Base-by-base conservation (phyloP, 1,140 invertebrate genomes). In the Anoplophora glabripennis region DNA sequence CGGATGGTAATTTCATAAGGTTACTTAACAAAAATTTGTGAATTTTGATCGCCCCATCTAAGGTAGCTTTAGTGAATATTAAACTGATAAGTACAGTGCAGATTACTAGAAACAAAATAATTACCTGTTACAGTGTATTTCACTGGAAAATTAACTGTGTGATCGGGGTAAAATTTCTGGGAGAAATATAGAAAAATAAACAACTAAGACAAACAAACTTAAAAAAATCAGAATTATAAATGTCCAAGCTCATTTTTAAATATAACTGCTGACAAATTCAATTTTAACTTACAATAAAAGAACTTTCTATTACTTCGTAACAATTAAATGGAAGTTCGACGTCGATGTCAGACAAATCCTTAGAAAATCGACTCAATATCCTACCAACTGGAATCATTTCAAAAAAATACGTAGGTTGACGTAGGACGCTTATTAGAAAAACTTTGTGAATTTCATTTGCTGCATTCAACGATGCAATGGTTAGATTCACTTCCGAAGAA, bases 301-400 rank as follows among this genome's bases (percentile, higher is more conserved):
- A 59, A 63, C 73, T 75, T 56, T 75, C 73, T 57, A 75, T 69
- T 42, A 74, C 70, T 65, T 75, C 73, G 59, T 75, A 75, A 64
- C 75, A 66, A 59, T 72, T 75, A 61, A 70, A 69, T 21, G 72
- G 71, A 71, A 82, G 79, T 54, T 74, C 72, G n/a, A 66, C 53
- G 77, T 89, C 86, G 74, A 88, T 68, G 49, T 81, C 79, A 73
- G 86, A 83, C 59, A 87, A 76, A 76, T 90, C 89, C 79, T 86
- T 89, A 62, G 84, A 80, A 75, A 90, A 84, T 65, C 89, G 81
- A 77, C 86, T 88, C 57, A 92, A 75, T 64, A 91, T 82, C 64
- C 89, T 80, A 63, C 89, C 89, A 57, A 79, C 74, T 5, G 90
- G 89, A 64, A 86, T 87, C 41, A 77, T 80, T 76, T 91, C 88